Conservation (phyloP, 1,140 invertebrate genomes). For the Heliconius hermathena region DNA sequence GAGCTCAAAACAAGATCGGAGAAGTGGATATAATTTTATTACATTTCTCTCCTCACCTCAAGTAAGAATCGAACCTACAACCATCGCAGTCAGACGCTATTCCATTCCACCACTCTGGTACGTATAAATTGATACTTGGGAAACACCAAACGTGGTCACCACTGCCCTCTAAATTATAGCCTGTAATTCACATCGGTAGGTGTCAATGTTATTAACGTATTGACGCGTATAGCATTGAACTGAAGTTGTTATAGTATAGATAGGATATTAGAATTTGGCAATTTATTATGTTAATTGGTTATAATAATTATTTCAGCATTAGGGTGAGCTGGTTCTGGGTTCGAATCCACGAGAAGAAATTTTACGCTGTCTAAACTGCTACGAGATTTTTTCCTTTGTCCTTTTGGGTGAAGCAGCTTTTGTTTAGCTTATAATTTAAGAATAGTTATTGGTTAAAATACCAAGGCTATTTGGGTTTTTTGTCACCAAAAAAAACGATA, state of each 20-base stretch:
- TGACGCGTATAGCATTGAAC: neutral
- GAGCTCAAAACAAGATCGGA: too few relatives aligned
- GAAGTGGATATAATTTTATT: too few relatives aligned
- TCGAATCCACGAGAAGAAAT: too few relatives aligned
- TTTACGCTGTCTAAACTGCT: too few relatives aligned
- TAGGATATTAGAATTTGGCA: neutral
- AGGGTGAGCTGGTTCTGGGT: too few relatives aligned
- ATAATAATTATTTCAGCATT: neutral
- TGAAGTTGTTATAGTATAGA: neutral
- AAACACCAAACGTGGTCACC: neutral
- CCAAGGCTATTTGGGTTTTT: too few relatives aligned
- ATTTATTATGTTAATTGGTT: neutral
- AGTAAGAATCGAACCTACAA: neutral
- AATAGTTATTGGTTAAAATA: too few relatives aligned
- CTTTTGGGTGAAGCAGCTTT: too few relatives aligned
- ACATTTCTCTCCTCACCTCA: neutral
- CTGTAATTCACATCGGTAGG: slow-evolving; percentile 29
- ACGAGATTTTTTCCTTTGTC: neutral
- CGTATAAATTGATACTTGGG: neutral
- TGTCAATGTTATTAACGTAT: neutral
- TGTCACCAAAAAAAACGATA: too few relatives aligned
- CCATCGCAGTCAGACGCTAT: neutral
- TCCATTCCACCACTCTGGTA: neutral
- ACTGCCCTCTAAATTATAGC: slow-evolving; percentile 30
- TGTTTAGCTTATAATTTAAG: too few relatives aligned